Conservation (phyloP, 2,113 vertebrate species). For the Accipiter cooperii region DNA sequence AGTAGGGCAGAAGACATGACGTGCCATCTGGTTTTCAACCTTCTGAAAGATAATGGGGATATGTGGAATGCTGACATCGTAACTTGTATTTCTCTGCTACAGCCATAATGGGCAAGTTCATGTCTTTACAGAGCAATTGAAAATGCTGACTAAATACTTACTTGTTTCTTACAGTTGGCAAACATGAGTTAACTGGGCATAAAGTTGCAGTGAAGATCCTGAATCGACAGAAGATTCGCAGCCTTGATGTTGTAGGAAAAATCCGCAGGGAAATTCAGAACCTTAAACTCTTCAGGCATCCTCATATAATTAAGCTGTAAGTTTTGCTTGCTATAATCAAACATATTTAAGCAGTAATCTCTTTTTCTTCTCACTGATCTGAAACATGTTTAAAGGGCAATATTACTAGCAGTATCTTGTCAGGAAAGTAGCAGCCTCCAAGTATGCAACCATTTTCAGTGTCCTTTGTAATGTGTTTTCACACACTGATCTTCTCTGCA, state of each 20-base stretch:
- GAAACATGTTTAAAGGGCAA: background rate
- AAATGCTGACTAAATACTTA: background rate
- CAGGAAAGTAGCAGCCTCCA: background rate
- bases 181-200: conserved; percentile 95
- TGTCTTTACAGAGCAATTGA: background rate
- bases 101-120: background rate
- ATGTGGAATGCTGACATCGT: background rate
- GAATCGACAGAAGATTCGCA: conserved; percentile 98
- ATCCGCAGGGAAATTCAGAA: no score
- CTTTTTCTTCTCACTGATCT: background rate
- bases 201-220: conserved; percentile 98
- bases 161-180: conserved; percentile 80
- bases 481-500: background rate
- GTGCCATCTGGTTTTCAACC: background rate
- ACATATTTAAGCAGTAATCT: no score
- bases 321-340: no score
- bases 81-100: background rate
- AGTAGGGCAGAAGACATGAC: background rate
- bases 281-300: no score
- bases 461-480: background rate
- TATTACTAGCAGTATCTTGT: background rate
- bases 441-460: background rate
- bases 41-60: background rate
- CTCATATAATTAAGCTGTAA: no score
- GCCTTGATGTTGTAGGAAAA: conserved; percentile 69